Base-by-base conservation (phyloP, 2,888 invertebrate genomes). In the Alsophila aescularia region DNA sequence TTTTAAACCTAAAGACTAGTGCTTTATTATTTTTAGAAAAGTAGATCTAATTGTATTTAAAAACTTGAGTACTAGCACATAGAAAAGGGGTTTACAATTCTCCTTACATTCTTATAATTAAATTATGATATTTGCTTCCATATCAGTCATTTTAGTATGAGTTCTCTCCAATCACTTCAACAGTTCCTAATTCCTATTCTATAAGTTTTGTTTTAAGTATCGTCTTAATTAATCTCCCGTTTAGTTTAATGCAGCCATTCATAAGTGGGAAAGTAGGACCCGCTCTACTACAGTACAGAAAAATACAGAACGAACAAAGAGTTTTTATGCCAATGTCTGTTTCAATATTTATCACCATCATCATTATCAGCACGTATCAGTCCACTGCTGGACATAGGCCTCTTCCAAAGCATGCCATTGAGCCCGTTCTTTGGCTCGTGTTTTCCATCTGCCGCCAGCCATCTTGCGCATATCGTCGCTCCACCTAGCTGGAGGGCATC, bases 1-100 rank as follows among this genome's bases (percentile, higher is more conserved):
- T 52, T 16, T 16, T 53, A 48, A 48, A 39, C 53, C 53, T 58
- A 58, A 13, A 50, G 53, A 58, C 58, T 58, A 58, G 58, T 43
- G 53, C 32, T 54, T 53, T 52, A 41, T 48, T 48, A 37, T 27
- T 27, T 16, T 18, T 31, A 41, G 21, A 35, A 40, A 34, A 5
- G 15, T n/a, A 29, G 29, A 32, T 32, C 6, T 10, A 12, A 32
- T 32, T n/a, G 12, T 32, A 12, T 4, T 13, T 6, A 7, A 32
- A 14, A 40, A 10, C 27, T 40, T 49, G 9, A 18, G 5, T 21
- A 24, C 21, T 40, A 41, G 41, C 14, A 29, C 18, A 18, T 36
- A 12, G n/a, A 9, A 37, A 21, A 0, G 2, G 27, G 16, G 34
- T 32, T 40, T 40, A 34, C 27, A 31, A 27, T 5, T 9, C 13